Evolutionary conservation across 2,888 invertebrate species (phyloP), one percentile per base, ranked within the genome.

Genomic region (Pseudoips prasinana): DNA sequence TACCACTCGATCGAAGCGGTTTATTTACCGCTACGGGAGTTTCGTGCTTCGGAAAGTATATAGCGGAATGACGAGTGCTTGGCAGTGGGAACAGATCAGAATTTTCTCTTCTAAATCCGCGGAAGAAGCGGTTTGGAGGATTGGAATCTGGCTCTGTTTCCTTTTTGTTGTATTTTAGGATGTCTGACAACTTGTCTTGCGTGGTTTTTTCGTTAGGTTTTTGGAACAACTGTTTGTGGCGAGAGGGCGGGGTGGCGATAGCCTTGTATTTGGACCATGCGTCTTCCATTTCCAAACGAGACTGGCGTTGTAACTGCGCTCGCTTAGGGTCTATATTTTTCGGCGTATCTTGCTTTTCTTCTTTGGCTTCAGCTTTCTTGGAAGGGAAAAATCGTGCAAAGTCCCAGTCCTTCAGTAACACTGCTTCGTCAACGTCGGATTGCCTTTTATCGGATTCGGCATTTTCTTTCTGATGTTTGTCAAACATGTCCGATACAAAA

Each of bases 331-430:
- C 88, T 3, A 53, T 56, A 17, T 89, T 90, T 62, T 90, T 89
- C 44, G 89, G 39, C 44, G 74, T 41, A 32, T 75, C 78, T 46
- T 51, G 65, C 40, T 76, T 85, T 40, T 73, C 80, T 30, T 75
- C 79, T 58, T 73, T 75, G n/a, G 34, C 50, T 7, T 77, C 79
- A 8, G 59, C 56, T 50, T 61, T 79, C 64, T 82, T 89, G 40
- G 86, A 81, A 7, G 93, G 94, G 81, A 96, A 95, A 90, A 96
- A 95, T 72, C 94, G 92, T 54, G 94, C 94, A 80, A 96, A 94
- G 85, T 96, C 94, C 96, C 95, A 96, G 69, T 96, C 95, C 81
- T 94, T 94, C 58, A 96, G 90, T 48, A 96, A 90, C 33, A 93
- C 92, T 46, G 94, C 94, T 75, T 95, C 95, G 71, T 95, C 95